Base-by-base conservation (phyloP, 2,113 vertebrate species). In the Chelonoidis abingdonii region DNA sequence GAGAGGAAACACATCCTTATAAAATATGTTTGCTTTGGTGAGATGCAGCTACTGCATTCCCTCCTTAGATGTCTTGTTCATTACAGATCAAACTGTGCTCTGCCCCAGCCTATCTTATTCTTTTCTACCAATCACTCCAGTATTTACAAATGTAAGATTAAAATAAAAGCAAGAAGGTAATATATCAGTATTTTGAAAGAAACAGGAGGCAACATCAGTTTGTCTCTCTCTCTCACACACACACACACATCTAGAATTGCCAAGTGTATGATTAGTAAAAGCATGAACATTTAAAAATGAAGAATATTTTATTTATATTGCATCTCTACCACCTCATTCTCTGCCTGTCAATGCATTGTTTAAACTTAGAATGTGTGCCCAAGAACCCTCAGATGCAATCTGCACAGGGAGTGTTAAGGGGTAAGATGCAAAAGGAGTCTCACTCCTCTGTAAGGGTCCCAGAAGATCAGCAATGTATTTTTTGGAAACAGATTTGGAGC, bases 21-120 rank as follows among this genome's bases (percentile, higher is more conserved):
- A 29, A 85, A 88, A 65, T 17, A 1, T n/a, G 24, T 10, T 79
- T 65, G 31, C 2, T 93, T 85, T 96, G 53, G 41, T 9, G 31
- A 4, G 31, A 56, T 87, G 57, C 0, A 78, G 65, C 79, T 85
- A 44, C 57, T 94, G 31, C 7, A 83, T 83, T 47, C 10, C 65
- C 9, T 54, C 49, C 79, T 91, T 47, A 53, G 75, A 49, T 72
- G 10, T 4, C 12, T 10, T 21, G 10, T 29, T 87, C 11, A 24
- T 56, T 89, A 86, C 35, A 92, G 41, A 88, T 52, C 85, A 62
- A 47, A n/a, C 4, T 44, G 35, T 44, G 9, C 11, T 72, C 83
- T 83, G 8, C 10, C 17, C 2, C 41, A 89, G 7, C 3, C 6
- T 3, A 0, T n/a, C 13, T n/a, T 80, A 57, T 24, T 56, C 54